Conservation (phyloP, 2,888 invertebrate genomes). For the Sphinx pinastri region DNA sequence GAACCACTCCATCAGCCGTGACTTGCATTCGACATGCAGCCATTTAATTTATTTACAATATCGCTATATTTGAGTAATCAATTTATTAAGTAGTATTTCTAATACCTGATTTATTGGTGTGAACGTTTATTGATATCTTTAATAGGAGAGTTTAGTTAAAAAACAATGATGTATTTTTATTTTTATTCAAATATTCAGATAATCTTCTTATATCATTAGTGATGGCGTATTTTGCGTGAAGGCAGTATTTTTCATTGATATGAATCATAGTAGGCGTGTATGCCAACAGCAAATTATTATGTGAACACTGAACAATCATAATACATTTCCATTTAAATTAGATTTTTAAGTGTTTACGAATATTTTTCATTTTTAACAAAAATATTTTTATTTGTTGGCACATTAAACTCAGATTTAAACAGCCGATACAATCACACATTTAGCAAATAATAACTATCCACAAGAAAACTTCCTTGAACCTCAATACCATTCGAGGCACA, state of each 20-base stretch:
- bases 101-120: neutral
- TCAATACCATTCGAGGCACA: neutral
- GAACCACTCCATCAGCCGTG: neutral
- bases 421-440: neutral
- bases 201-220: too few relatives aligned
- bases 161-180: neutral
- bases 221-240: too few relatives aligned
- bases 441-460: neutral
- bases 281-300: too few relatives aligned
- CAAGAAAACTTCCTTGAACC: neutral
- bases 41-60: conserved; percentile 5
- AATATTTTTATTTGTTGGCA: too few relatives aligned
- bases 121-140: neutral
- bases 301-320: too few relatives aligned
- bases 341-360: too few relatives aligned
- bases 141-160: neutral
- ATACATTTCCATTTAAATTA: too few relatives aligned
- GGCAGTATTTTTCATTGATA: too few relatives aligned
- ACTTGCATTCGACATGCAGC: neutral
- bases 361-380: too few relatives aligned
- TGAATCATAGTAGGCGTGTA: too few relatives aligned
- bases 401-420: too few relatives aligned
- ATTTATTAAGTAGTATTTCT: neutral
- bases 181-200: too few relatives aligned
- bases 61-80: neutral